Base-by-base conservation (phyloP, 2,797 vertebrate genomes). In the Centroberyx gerrardi region DNA sequence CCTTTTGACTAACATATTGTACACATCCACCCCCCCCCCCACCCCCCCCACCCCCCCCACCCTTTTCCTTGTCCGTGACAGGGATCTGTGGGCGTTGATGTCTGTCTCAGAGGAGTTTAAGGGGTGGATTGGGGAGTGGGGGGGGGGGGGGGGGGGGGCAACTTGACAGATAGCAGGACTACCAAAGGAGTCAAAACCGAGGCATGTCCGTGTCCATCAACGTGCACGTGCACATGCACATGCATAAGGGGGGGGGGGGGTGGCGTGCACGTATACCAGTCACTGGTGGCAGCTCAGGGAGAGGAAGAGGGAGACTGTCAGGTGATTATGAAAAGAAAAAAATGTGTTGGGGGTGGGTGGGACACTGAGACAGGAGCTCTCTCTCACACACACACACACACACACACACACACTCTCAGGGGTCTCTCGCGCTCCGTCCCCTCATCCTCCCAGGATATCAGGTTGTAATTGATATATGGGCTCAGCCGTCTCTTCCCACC, bases 391-490 rank as follows among this genome's bases (percentile, higher is more conserved):
- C 65, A 27, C 60, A 53, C 28, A 46, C 28, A 53, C 67, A 52
- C 28, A 55, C n/a, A 63, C 22, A 59, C 31, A 49, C 51, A 38
- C 54, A 40, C 76, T 48, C 76, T 65, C 54, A 79, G 76, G 84
- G 75, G 82, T 87, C 81, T 87, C 75, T 85, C 74, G n/a, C 82
- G 78, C 85, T 52, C 72, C 18, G 18, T 85, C 82, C 68, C 89
- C 84, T 88, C 85, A 83, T 87, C 88, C 87, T 82, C 87, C 78
- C 86, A 85, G 89, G 91, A 91, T 93, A 77, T 73, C 86, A 88
- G 86, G 77, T 87, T 81, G 89, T 95, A 93, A 92, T 92, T 92
- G 95, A 96, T 95, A 93, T 95, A 82, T 55, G 84, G 92, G 90
- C 84, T 77, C 28, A 31, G 84, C 84, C 92, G 88, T 91, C 92